These are phyloP conservation scores for Isurus oxyrinchus DNA, from an alignment of 2,113 vertebrate genomes.

Conservation along the genomic window DNA sequence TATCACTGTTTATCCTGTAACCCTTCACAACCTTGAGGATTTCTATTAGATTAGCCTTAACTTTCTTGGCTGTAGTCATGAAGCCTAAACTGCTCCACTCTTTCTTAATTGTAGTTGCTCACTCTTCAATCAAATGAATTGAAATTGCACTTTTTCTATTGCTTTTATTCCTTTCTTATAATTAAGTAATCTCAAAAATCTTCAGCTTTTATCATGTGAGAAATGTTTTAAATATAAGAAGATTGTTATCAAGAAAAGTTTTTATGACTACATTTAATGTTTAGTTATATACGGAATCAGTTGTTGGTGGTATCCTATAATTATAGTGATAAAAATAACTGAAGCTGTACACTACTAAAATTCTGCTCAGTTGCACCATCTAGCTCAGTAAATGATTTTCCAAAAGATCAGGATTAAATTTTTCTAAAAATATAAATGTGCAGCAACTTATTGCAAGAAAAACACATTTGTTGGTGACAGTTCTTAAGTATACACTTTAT, in stretches of 20 bases:
- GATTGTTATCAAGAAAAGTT: background rate
- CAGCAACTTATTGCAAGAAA: background rate
- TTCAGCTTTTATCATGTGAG: background rate
- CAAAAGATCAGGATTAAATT: background rate
- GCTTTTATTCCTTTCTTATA: background rate
- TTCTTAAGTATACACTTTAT: background rate
- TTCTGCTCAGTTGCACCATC: background rate
- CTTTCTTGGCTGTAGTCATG: background rate
- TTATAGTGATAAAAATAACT: background rate
- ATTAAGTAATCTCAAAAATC: background rate
- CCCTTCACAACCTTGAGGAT: background rate
- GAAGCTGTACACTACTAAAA: background rate
- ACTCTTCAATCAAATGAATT: background rate
- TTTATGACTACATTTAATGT: background rate
- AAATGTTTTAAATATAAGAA: background rate
- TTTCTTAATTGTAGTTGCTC: background rate
- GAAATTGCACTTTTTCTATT: background rate
- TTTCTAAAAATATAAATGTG: background rate
- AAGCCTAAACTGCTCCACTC: background rate
- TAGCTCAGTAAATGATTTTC: background rate
- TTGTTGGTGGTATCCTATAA: background rate
- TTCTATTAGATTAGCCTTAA: background rate
- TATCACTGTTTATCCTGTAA: background rate
- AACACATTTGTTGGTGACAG: background rate
- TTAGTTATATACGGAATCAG: background rate